Base-by-base conservation (phyloP, 2,113 vertebrate genomes). In the Saccopteryx leptura region DNA sequence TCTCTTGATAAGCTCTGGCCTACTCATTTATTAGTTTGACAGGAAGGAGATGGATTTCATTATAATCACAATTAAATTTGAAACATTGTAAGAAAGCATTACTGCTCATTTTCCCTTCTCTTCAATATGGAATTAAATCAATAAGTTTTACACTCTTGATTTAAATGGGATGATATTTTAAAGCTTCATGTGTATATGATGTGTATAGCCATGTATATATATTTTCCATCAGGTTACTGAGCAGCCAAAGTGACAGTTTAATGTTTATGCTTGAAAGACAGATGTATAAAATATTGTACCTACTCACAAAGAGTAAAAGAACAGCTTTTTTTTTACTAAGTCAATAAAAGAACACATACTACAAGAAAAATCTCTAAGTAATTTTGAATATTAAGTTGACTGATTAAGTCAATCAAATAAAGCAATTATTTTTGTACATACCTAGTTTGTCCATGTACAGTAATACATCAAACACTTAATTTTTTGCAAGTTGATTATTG, bases 101-200 rank as follows among this genome's bases (percentile, higher is more conserved):
- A 75, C 84, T 76, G 31, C 54, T 96, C 46, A 79, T 76, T 97
- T 96, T 91, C 60, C 23, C 26, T 94, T 94, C 72, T 94, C 21
- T 39, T 97, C 81, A 82, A 75, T 84, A 88, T 65, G 81, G 94
- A 98, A 98, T 98, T 97, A 97, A 98, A 96, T 96, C 95, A 98
- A 92, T 98, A 98, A 95, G 96, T 97, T 96, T 97, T 83, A 33
- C 17, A 71, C 82, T 93, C 72, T 78, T 91, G 92, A 96, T 98
- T 89, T 94, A 95, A 97, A 89, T 31, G 54, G 94, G 74, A 90
- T 91, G 86, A 0, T 61, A 85, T 86, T 95, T 93, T 96, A 96
- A 96, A 31, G 85, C 18, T 89, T 39, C n/a, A 58, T 93, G 89
- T 94, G 48, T 78, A 21, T 79, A 9, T 58, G 65, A 87, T 48